Base-by-base conservation (phyloP, 2,888 invertebrate species). In the Drosophila colorata region DNA sequence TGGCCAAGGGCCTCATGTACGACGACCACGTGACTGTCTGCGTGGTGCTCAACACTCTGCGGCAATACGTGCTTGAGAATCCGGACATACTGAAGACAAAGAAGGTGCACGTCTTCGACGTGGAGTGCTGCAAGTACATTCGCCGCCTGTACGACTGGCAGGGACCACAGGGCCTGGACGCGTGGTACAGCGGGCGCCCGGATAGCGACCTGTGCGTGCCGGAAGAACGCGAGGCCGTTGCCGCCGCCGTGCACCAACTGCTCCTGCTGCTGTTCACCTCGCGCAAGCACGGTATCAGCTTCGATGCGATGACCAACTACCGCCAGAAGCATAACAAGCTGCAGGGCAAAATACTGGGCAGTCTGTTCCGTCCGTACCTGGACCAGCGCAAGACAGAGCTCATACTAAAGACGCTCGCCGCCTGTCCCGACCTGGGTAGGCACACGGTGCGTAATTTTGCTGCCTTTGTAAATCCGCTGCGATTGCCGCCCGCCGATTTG, bases 191-290 rank as follows among this genome's bases (percentile, higher is more conserved):
- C 20, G 49, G 92, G 90, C 33, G 28, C 56, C 57, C 73, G 1
- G 11, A 18, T 2, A 33, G 2, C 1, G 14, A 35, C 14, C n/a
- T n/a, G n/a, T 25, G 3, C 7, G 76, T 80, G 37, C 65, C 78
- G 0, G 78, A 84, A 7, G 93, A 93, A 46, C 93, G 93, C 76
- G 90, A 93, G 35, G 90, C 92, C 59, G 95, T 96, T 7, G 93
- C 93, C 43, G 92, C 93, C 11, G 92, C 94, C 8, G 93, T 95
- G 0, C 95, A 96, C 79, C 93, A 95, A 28, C 95, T 97, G 69
- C 92, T 97, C n/a, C 72, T 95, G n/a, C 93, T 94, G 48, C 91
- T 98, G 2, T 95, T 96, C 69, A 96, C 97, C 2, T 96, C 96
- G 0, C 94, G 95, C 76, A 96, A 95, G 90, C 91, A 94, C 85